Conservation (phyloP, 1,140 invertebrate genomes). For the Papilio polyxenes region DNA sequence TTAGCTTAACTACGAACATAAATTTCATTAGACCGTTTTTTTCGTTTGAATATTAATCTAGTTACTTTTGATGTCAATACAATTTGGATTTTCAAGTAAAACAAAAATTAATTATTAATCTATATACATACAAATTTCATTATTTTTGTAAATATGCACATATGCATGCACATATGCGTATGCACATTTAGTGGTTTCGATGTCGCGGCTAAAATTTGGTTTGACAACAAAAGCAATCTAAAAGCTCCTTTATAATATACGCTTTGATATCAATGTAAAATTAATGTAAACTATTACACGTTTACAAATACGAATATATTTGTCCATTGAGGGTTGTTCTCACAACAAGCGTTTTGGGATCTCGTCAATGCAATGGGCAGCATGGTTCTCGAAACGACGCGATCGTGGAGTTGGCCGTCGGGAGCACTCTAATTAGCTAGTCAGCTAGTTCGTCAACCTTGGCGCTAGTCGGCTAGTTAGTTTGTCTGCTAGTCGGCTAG, state of each 20-base stretch:
- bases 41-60: not conserved
- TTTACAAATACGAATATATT: conserved; percentile 10
- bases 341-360: conserved; percentile 5
- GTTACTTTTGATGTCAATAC: not conserved
- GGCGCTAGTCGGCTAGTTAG: not conserved
- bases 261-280: conserved; percentile 4
- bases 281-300: not conserved
- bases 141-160: not conserved
- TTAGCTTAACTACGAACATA: not conserved
- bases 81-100: not conserved
- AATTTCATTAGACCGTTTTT: conserved; percentile 29
- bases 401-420: conserved; percentile 55
- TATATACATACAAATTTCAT: not conserved
- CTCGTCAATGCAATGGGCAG: not conserved
- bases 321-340: not conserved
- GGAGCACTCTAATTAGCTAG: conserved; percentile 41
- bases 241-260: conserved; percentile 19
- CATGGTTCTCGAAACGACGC: conserved; percentile 21
- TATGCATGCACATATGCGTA: not conserved
- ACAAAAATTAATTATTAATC: not conserved
- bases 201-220: not conserved
- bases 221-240: conserved; percentile 32
- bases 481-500: conserved; percentile 43
- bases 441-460: not conserved
- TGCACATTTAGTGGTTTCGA: conserved; percentile 17